Base-by-base conservation (phyloP, 2,113 vertebrate species). In the Campylorhamphus procurvoides region DNA sequence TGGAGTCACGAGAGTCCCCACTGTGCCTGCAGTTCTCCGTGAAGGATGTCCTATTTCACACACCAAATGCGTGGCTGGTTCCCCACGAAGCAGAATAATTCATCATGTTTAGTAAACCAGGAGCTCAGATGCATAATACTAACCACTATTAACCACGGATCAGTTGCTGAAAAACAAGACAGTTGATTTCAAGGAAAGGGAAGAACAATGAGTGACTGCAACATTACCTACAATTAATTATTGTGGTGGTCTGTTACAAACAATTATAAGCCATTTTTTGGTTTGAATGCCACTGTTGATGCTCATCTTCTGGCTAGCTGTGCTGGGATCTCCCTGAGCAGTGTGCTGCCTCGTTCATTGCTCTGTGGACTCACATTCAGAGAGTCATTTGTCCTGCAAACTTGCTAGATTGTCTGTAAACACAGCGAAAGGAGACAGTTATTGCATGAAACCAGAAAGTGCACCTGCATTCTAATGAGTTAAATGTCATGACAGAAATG, bases 341-440 rank as follows among this genome's bases (percentile, higher is more conserved):
- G 71, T 39, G 60, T 68, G 82, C 87, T 91, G 59, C 77, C 85
- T 96, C 93, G 78, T 86, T 96, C 95, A 76, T 22, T 80, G 93
- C 83, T 96, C 95, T 93, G 87, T 94, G 91, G 93, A 83, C 88
- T 97, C 93, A 49, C 90, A 89, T 95, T 97, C 95, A 95, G 96
- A 94, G 89, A 97, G 66, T 80, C 97, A 95, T 97, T 98, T 97
- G 97, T 94, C 86, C 97, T 95, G 92, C 82, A 95, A 97, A 97
- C 96, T 96, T 96, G 79, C 96, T 81, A 92, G 94, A 96, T 97
- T 98, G 96, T 97, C 97, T 96, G 96, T 96, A 98, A 98, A 98
- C 95, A 97, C 63, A 39, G 95, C 73, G 92, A 97, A 97, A 97
- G 93, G 73, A 97, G 97, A 96, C 92, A 92, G 94, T 95, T 96